Conservation (phyloP, 2,888 invertebrate species). For the Elaeidobius kamerunicus region DNA sequence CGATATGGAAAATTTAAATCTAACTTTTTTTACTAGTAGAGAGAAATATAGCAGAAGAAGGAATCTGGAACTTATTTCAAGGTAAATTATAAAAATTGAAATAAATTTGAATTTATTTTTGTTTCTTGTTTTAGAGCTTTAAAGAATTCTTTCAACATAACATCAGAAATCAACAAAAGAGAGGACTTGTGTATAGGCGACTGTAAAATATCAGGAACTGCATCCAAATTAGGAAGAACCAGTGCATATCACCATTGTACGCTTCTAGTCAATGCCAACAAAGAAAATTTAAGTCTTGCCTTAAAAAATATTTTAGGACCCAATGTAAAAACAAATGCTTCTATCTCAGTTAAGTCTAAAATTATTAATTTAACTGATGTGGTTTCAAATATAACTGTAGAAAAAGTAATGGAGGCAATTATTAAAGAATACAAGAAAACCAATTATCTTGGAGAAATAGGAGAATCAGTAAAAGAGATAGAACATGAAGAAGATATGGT, state of each 20-base stretch:
- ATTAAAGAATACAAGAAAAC: conserved; percentile 72
- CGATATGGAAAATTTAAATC: conserved; percentile 89
- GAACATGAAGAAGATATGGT: neutral
- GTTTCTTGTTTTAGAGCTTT: conserved; percentile 66
- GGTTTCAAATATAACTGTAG: conserved; percentile 66
- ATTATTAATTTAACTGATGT: conserved; percentile 81
- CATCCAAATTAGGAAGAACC: conserved; percentile 84
- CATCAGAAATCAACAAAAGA: conserved; percentile 72
- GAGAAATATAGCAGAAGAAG: conserved; percentile 80
- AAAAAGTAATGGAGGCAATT: conserved; percentile 72
- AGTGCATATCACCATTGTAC: conserved; percentile 99
- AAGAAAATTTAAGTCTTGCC: conserved; percentile 67
- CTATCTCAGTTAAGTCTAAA: conserved; percentile 75
- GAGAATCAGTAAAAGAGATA: neutral
- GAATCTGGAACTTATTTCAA: conserved; percentile 82
- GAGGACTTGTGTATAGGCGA: conserved; percentile 85
- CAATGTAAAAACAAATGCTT: conserved; percentile 69
- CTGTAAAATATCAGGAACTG: conserved; percentile 91
- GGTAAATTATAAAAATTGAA: too few relatives aligned
- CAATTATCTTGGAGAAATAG: neutral
- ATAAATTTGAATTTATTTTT: too few relatives aligned
- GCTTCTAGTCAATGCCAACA: conserved; percentile 83
- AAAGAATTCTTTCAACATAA: conserved; percentile 75
- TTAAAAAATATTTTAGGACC: conserved; percentile 72
- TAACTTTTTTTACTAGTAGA: conserved; percentile 86